phyloP scores from a whole-genome alignment of 2,888 invertebrate genomes.

The Hirtodrosophila cameraria region DNA sequence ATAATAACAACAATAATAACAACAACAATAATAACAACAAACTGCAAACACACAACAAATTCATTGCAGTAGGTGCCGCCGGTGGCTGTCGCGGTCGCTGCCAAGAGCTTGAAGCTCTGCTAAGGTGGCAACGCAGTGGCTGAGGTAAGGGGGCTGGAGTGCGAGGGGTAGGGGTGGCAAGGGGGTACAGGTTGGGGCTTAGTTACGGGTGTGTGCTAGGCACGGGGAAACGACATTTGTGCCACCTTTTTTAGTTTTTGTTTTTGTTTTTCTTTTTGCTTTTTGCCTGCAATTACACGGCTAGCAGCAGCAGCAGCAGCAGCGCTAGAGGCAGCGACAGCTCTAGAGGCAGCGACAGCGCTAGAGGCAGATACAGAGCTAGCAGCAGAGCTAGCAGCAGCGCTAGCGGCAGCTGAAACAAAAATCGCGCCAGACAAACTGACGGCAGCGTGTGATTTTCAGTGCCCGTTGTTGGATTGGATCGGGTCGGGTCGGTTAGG shows the following conservation, averaged over 20 bases:
- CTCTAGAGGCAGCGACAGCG: slow-evolving; percentile 15
- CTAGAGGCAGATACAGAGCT: slow-evolving; percentile 72
- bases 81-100: slow-evolving; percentile 14
- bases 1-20: slow-evolving; percentile 18
- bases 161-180: slow-evolving; percentile 2
- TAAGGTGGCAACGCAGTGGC: slow-evolving; percentile 15
- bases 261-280: slow-evolving; percentile 12
- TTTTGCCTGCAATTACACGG: slow-evolving; percentile 74
- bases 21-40: slow-evolving; percentile 11
- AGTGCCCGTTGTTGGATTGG: slow-evolving; percentile 44
- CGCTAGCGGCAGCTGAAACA: slow-evolving; percentile 56
- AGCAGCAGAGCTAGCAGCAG: slow-evolving; percentile 37
- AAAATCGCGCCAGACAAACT: slow-evolving; percentile 75
- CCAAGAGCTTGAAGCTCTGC: slow-evolving; percentile 47
- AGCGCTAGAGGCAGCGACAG: slow-evolving; percentile 2
- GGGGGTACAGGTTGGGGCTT: slow-evolving; percentile 10
- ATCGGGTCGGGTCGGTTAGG: slow-evolving; percentile 14
- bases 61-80: slow-evolving; percentile 56
- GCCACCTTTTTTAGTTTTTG: slow-evolving; percentile 75
- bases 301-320: slow-evolving; percentile 38
- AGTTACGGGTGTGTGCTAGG: slow-evolving; percentile 31
- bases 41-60: slow-evolving; percentile 13
- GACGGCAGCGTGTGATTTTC: slow-evolving; percentile 76
- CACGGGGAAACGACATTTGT: slow-evolving; percentile 68
- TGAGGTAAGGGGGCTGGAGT: not conserved